These are phyloP conservation scores for Carterocephalus palaemon DNA, from an alignment of 2,888 invertebrate species.

Conservation along the genomic window DNA sequence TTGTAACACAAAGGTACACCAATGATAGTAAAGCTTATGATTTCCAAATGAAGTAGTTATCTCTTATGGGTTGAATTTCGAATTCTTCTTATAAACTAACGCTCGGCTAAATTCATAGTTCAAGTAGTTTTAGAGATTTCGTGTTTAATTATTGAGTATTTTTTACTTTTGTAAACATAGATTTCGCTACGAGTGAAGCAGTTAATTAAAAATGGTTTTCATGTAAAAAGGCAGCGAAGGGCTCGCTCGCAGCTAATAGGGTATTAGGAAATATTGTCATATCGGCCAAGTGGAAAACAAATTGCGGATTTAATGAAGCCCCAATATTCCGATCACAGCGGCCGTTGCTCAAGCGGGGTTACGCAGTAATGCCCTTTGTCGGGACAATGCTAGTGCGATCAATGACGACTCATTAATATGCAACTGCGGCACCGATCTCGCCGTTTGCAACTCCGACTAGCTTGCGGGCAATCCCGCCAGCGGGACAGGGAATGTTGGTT, in stretches of 20 bases:
- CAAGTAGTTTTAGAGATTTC: too few species aligned
- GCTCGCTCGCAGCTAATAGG: constrained; percentile 13
- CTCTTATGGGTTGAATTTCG: too few species aligned
- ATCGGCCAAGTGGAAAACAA: constrained; percentile 20
- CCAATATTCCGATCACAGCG: constrained; percentile 54
- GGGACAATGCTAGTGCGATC: constrained; percentile 26
- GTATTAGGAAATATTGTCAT: constrained; percentile 22
- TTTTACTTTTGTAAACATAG: too few species aligned
- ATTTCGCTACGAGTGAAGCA: too few species aligned
- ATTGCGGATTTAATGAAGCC: constrained; percentile 26
- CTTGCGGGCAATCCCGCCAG: constrained; percentile 4
- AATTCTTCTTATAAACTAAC: too few species aligned
- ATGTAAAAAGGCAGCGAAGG: constrained; percentile 12
- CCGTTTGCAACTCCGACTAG: constrained; percentile 1
- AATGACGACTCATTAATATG: constrained; percentile 38
- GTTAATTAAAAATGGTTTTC: too few species aligned
- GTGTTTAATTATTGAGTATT: too few species aligned
- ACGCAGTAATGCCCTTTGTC: constrained; percentile 40
- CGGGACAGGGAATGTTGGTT: constrained; percentile 1
- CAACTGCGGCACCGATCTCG: constrained; percentile 26
- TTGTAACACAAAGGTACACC: too few species aligned
- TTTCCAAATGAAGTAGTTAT: too few species aligned
- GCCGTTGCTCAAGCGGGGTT: constrained; percentile 35
- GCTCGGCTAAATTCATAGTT: too few species aligned
- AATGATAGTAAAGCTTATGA: too few species aligned